A percentile compares a stretch with the other conserved stretches of the same genome.
Conservation (phyloP, 2,113 vertebrate genomes). For the Cyanoliseus patagonus region DNA sequence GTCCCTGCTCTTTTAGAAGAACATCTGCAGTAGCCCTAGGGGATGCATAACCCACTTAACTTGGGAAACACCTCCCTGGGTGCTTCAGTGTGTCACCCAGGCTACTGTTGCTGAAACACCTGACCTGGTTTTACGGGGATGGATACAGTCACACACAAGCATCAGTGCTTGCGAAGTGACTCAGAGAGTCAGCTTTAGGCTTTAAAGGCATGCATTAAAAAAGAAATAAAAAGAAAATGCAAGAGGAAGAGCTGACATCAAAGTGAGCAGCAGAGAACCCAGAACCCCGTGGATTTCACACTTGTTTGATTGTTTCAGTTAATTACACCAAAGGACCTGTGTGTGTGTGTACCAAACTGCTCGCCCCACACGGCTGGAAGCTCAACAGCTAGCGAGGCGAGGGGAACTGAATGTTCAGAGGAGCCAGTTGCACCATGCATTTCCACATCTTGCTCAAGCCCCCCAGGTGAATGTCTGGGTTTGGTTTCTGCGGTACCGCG, state of each 20-base stretch:
- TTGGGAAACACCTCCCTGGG: neutral
- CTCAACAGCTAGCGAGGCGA: neutral
- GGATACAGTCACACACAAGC: neutral
- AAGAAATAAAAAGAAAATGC: neutral
- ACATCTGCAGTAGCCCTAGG: neutral
- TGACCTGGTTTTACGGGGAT: neutral
- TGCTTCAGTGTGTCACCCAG: neutral
- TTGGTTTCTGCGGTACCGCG: conserved; percentile 5
- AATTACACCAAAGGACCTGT: neutral
- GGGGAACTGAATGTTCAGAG: neutral
- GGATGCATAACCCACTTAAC: neutral
- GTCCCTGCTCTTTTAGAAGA: neutral
- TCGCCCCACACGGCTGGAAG: neutral
- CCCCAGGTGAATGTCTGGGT: conserved; percentile 50
- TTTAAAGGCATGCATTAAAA: neutral
- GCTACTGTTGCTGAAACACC: neutral
- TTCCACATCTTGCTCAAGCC: conserved; percentile 28
- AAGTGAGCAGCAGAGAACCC: neutral
- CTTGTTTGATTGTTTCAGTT: neutral
- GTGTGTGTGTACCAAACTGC: neutral
- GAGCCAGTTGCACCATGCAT: conserved; percentile 24
- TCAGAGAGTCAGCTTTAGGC: neutral
- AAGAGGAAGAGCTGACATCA: neutral
- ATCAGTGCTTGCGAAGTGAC: neutral
- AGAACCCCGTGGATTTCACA: conserved; percentile 29